Evolutionary conservation across 2,888 invertebrate species (phyloP).

Genomic region (Zaprionus lineosus): DNA sequence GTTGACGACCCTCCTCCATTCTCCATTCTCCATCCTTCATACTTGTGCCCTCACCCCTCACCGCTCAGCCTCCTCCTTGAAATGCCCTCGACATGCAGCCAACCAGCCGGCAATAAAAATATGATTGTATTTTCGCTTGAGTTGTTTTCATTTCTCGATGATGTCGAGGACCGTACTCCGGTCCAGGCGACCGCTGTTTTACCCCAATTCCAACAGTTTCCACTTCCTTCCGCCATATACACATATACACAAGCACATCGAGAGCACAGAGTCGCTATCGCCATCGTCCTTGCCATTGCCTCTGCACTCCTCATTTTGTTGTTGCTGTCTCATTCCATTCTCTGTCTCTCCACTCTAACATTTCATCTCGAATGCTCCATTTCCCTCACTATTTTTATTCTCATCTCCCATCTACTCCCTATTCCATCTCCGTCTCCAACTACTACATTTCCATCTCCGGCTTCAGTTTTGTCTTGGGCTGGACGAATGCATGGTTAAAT

Average conservation of each 20-base stretch:
- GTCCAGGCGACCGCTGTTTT: conserved; percentile 54
- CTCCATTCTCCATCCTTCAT: neutral
- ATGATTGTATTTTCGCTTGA: conserved; percentile 82
- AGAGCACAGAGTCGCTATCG: neutral
- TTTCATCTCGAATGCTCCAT: too few relatives aligned
- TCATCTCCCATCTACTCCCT: too few relatives aligned
- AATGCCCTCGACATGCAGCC: conserved; percentile 62
- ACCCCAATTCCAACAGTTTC: conserved; percentile 54
- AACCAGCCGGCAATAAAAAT: conserved; percentile 81
- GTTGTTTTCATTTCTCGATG: conserved; percentile 80
- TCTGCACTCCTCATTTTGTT: too few relatives aligned
- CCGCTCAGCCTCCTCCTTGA: neutral
- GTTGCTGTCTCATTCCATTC: too few relatives aligned
- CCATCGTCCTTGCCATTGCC: conserved; percentile 6
- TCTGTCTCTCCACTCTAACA: too few relatives aligned
- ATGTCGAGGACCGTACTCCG: conserved; percentile 63
- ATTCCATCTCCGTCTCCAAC: conserved; percentile 7
- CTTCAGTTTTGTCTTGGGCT: conserved; percentile 38
- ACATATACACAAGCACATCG: neutral
- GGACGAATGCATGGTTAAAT: conserved; percentile 75
- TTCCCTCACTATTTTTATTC: too few relatives aligned
- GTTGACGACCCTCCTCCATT: conserved; percentile 26
- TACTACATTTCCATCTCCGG: conserved; percentile 5
- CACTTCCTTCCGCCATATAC: conserved; percentile 51
- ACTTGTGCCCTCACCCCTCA: conserved; percentile 3